phyloP scores from a whole-genome alignment of 2,113 vertebrate genomes.

The Elgaria multicarinata region DNA sequence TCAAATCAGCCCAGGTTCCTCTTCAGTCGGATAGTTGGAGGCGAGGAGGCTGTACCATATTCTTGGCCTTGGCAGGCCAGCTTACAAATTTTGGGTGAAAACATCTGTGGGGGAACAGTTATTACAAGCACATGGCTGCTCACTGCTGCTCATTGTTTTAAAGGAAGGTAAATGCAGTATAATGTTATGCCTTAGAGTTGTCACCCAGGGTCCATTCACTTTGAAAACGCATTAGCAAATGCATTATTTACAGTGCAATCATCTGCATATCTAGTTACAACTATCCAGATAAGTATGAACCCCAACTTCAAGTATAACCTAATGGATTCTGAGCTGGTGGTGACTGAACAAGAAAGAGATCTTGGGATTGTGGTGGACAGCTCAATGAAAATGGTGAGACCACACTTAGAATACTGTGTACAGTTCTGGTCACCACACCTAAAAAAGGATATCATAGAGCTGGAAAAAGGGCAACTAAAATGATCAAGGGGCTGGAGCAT shows the following conservation, averaged over 20 bases:
- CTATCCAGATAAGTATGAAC: not conserved
- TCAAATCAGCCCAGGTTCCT: constrained; percentile 52
- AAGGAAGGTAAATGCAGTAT: constrained; percentile 45
- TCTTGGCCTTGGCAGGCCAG: constrained; percentile 73
- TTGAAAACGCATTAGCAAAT: not conserved
- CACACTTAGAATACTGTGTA: too few species aligned
- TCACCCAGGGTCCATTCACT: not conserved
- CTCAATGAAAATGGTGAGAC: too few species aligned
- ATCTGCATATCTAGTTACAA: not conserved
- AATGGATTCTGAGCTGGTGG: too few species aligned
- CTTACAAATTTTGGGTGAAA: constrained; percentile 58
- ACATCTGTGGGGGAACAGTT: constrained; percentile 67
- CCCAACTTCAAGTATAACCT: too few species aligned
- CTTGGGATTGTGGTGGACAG: too few species aligned
- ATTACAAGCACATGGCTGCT: constrained; percentile 67
- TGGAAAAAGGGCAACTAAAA: too few species aligned
- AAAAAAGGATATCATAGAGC: too few species aligned
- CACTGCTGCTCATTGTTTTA: constrained; percentile 73
- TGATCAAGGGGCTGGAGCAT: too few species aligned
- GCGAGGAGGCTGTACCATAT: constrained; percentile 64
- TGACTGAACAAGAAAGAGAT: too few species aligned
- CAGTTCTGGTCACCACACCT: too few species aligned
- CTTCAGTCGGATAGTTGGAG: constrained; percentile 58
- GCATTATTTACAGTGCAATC: not conserved
- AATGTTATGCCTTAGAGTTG: not conserved